phyloP scores from a whole-genome alignment of 2,113 vertebrate species.

The zebrafish (Danio rerio) region GRCz12tu NC_133183.1:18524001-18524500 shows the following conservation, averaged over 20 bases:
- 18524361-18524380: neutral
- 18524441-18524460: neutral
- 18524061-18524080: neutral
- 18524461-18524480: neutral
- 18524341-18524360: neutral
- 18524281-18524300: neutral
- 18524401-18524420: neutral
- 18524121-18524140: neutral
- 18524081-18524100: neutral
- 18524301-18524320: neutral
- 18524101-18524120: neutral
- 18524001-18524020: conserved; percentile 12
- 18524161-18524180: neutral
- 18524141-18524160: neutral
- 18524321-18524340: neutral
- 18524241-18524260: neutral
- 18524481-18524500: no score
- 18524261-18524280: conserved; percentile 19
- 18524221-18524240: neutral
- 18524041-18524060: neutral
- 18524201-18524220: neutral
- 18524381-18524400: neutral
- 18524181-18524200: neutral
- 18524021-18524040: neutral
- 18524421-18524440: neutral